A percentile compares a stretch with the other conserved stretches of the same genome.
Conservation (phyloP, 92 coral and sea anemone genomes). For the Micromussa lordhowensis region DNA sequence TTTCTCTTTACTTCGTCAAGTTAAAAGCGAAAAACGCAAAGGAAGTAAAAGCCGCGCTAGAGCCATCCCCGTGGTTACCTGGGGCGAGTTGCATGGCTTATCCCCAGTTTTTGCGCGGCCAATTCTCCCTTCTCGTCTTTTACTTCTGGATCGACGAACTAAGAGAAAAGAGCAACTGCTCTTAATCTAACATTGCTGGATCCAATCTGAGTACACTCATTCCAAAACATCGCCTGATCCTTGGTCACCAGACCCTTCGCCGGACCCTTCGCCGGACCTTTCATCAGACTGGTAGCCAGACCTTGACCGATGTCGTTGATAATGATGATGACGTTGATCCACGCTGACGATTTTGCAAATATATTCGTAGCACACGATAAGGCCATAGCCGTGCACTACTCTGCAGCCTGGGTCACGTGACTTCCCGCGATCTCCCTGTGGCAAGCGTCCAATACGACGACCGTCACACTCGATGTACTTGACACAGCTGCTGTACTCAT, state of each 20-base stretch:
- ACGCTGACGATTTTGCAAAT: background rate
- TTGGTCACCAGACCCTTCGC: background rate
- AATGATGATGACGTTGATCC: background rate
- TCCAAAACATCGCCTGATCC: background rate
- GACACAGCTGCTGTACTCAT: background rate
- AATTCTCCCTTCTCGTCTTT: no score
- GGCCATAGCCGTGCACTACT: background rate
- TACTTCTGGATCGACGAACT: background rate
- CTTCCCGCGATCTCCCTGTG: background rate
- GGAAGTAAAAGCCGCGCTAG: background rate
- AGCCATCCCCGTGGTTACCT: no score
- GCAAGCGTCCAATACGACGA: background rate
- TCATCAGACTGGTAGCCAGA: background rate
- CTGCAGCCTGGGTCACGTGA: background rate
- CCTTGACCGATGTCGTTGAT: no score
- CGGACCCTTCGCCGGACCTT: background rate
- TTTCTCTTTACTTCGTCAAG: background rate
- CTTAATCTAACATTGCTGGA: background rate
- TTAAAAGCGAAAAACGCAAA: background rate
- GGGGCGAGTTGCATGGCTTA: background rate
- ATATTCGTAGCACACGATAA: background rate
- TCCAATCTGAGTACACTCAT: background rate
- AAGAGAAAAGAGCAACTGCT: background rate
- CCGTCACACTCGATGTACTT: background rate
- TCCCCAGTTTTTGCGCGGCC: background rate